These are phyloP conservation scores for Nothoprocta pentlandii DNA, from an alignment of 2,113 vertebrate genomes.

Conservation along the genomic window DNA sequence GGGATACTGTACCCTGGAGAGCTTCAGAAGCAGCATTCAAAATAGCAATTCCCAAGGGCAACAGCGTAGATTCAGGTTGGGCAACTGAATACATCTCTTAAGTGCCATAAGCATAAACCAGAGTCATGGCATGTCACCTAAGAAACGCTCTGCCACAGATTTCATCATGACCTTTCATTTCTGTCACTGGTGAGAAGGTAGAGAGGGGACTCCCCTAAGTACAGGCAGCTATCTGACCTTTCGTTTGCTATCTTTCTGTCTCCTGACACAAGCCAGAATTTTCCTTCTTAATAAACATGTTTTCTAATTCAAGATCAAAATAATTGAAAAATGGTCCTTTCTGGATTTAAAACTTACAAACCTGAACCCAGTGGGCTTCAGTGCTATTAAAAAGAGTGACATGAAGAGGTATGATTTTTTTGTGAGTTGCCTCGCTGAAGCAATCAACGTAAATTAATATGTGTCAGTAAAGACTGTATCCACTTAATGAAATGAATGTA, in stretches of 20 bases:
- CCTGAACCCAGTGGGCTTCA: neutral
- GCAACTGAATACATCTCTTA: neutral
- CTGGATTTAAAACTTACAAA: neutral
- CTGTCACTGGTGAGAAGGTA: neutral
- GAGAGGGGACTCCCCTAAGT: neutral
- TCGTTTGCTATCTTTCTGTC: neutral
- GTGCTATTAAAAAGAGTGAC: neutral
- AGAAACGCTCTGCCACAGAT: neutral
- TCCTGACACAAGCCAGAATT: neutral
- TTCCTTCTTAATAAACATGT: neutral
- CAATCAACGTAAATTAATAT: neutral
- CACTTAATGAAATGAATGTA: constrained; percentile 22
- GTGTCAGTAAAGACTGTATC: constrained; percentile 5
- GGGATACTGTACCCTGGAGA: constrained; percentile 28
- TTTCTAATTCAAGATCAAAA: neutral
- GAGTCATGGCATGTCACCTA: neutral
- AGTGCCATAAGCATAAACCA: neutral
- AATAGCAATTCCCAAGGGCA: constrained; percentile 2
- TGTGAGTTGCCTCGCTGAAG: neutral
- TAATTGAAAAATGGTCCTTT: accelerated
- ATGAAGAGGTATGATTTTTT: neutral
- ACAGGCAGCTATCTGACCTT: neutral
- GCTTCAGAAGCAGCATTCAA: constrained; percentile 20
- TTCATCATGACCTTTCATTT: constrained; percentile 13
- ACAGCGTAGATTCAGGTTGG: neutral